Evolutionary conservation across 37 sponge, comb jelly and placozoan species (phyloP).

Genomic region (Petrosia ficiformis): DNA sequence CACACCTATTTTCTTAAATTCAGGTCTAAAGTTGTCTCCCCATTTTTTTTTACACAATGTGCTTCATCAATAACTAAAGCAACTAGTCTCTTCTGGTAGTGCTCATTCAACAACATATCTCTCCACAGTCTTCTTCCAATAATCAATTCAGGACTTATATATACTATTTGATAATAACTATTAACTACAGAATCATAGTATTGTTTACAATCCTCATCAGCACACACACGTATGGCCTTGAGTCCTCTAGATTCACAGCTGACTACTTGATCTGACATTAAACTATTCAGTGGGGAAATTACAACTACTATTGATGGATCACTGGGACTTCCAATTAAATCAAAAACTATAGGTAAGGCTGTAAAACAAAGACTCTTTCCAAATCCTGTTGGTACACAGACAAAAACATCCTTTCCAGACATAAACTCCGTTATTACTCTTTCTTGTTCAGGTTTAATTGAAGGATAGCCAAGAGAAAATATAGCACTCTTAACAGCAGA

Average conservation of each 20-base stretch:
- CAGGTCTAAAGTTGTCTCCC: neutral
- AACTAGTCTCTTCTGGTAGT: constrained; percentile 2
- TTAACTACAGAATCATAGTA: neutral
- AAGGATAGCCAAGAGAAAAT: too few species aligned
- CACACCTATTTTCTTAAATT: neutral
- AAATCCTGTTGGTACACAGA: constrained; percentile 21
- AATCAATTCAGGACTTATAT: constrained; percentile 28
- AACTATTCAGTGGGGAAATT: constrained; percentile 26
- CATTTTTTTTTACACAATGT: constrained; percentile 45
- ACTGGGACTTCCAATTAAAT: neutral
- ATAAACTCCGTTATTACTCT: constrained; percentile 3
- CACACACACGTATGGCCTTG: neutral
- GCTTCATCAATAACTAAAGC: constrained; percentile 48
- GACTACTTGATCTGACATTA: constrained; percentile 34
- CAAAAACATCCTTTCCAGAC: constrained; percentile 17
- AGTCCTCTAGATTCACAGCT: constrained; percentile 11
- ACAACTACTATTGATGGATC: constrained; percentile 22
- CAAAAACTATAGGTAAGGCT: constrained; percentile 8
- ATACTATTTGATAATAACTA: constrained; percentile 22
- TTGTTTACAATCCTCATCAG: neutral
- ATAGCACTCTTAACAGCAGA: too few species aligned
- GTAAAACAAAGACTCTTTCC: constrained; percentile 30
- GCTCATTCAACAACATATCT: neutral
- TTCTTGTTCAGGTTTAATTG: constrained; percentile 3
- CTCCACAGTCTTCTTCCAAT: constrained; percentile 6